phyloP scores from a whole-genome alignment of 2,797 vertebrate genomes.

The Helostoma temminkii region DNA sequence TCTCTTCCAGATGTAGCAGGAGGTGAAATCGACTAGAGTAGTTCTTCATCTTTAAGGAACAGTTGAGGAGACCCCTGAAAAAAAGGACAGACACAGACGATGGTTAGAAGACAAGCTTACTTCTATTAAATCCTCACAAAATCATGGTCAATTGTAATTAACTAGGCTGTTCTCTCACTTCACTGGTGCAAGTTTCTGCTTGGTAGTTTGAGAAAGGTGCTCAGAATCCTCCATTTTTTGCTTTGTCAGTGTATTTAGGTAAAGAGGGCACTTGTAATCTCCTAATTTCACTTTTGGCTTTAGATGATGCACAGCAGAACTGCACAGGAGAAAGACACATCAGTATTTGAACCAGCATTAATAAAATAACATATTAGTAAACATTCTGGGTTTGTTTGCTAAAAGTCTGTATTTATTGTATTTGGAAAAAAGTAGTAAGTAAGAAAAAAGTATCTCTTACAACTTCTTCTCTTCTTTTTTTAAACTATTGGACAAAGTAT shows the following conservation, averaged over 20 bases:
- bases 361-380: neutral
- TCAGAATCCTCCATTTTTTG: slow-evolving; percentile 61
- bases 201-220: slow-evolving; percentile 52
- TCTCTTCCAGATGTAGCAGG: slow-evolving; percentile 93
- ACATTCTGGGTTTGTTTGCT: neutral
- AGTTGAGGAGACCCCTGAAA: slow-evolving; percentile 79
- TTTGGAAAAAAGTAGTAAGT: neutral
- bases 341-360: neutral
- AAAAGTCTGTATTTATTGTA: slow-evolving; percentile 5
- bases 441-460: neutral
- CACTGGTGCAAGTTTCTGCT: slow-evolving; percentile 57
- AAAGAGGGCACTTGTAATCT: slow-evolving; percentile 50
- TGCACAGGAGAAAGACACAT: slow-evolving; percentile 40
- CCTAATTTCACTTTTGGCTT: slow-evolving; percentile 49
- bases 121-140: neutral
- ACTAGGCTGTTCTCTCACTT: slow-evolving; percentile 61
- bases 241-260: slow-evolving; percentile 70
- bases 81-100: neutral
- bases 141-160: neutral
- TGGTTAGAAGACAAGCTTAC: neutral
- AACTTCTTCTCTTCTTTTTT: neutral
- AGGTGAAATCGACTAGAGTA: slow-evolving; percentile 86
- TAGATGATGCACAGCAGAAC: slow-evolving; percentile 48
- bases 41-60: slow-evolving; percentile 80
- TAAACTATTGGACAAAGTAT: neutral